phyloP scores from a whole-genome alignment of 2,113 vertebrate genomes.

The Phaetusa simplex region DNA sequence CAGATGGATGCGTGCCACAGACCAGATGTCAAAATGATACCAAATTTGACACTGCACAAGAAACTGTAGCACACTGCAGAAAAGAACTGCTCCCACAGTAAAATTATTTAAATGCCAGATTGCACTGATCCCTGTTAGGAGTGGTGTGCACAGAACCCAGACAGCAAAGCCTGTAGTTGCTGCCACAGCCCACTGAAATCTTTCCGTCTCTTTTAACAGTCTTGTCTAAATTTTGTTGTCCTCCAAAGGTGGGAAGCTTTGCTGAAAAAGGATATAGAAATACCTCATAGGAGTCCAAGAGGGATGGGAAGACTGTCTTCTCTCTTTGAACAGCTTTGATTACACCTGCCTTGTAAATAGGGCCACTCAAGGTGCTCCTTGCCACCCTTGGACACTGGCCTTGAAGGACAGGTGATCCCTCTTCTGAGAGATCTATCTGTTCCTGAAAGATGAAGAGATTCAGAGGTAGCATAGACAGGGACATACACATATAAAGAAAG shows the following conservation, averaged over 20 bases:
- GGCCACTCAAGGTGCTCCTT: neutral
- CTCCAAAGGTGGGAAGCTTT: neutral
- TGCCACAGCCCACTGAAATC: neutral
- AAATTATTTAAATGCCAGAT: neutral
- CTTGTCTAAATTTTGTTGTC: neutral
- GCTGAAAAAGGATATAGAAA: neutral
- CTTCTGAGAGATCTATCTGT: neutral
- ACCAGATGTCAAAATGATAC: constrained; percentile 38
- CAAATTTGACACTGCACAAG: constrained; percentile 8
- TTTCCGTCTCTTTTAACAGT: neutral
- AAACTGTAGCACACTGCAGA: neutral
- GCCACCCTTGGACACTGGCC: neutral
- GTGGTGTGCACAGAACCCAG: neutral
- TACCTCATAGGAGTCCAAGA: neutral
- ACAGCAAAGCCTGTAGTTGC: neutral
- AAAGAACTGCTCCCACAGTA: neutral
- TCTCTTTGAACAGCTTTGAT: neutral
- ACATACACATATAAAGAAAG: neutral
- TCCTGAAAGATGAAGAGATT: neutral
- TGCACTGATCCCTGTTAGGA: neutral
- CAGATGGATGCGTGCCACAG: constrained; percentile 43
- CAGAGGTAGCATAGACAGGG: neutral
- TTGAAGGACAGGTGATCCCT: neutral
- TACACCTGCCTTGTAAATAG: neutral
- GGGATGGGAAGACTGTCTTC: neutral